phyloP scores from a whole-genome alignment of 2,797 vertebrate species.

The Esox masquinongy region DNA sequence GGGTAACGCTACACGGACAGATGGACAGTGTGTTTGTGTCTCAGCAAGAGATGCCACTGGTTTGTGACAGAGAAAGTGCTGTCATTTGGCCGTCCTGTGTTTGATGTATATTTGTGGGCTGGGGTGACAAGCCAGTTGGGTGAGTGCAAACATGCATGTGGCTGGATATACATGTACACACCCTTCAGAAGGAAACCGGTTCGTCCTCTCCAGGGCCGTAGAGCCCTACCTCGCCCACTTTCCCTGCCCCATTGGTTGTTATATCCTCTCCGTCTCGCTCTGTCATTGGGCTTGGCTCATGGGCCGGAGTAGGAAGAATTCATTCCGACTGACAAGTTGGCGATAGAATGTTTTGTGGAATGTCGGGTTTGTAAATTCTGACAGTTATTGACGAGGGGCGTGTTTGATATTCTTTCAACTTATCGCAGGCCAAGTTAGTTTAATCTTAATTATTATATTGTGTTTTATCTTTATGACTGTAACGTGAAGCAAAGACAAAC shows the following conservation, averaged over 20 bases:
- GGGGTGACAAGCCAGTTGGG: conserved; percentile 38
- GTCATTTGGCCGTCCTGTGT: not conserved
- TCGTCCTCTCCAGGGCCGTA: conserved; percentile 48
- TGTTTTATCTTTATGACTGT: not conserved
- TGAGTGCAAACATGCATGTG: conserved; percentile 33
- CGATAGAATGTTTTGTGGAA: not conserved
- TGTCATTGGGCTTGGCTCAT: conserved; percentile 15
- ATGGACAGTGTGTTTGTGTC: conserved; percentile 15
- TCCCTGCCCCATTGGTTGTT: conserved; percentile 2
- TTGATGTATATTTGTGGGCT: conserved; percentile 4
- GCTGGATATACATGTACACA: conserved; percentile 37
- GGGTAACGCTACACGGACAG: not conserved
- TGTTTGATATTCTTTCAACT: too few species aligned
- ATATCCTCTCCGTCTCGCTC: conserved; percentile 1
- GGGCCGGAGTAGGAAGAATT: conserved; percentile 21
- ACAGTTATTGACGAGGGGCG: too few species aligned
- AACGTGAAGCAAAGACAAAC: conserved; percentile 12
- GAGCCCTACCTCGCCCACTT: conserved; percentile 50
- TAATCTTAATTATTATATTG: not conserved
- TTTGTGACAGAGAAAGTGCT: conserved; percentile 7
- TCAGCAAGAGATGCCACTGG: not conserved
- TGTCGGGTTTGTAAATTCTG: not conserved
- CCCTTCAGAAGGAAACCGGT: conserved; percentile 68
- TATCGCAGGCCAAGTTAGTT: not conserved
- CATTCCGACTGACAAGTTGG: conserved; percentile 7